These are phyloP conservation scores for Stenurella melanura DNA, from an alignment of 2,888 invertebrate genomes.

Conservation along the genomic window DNA sequence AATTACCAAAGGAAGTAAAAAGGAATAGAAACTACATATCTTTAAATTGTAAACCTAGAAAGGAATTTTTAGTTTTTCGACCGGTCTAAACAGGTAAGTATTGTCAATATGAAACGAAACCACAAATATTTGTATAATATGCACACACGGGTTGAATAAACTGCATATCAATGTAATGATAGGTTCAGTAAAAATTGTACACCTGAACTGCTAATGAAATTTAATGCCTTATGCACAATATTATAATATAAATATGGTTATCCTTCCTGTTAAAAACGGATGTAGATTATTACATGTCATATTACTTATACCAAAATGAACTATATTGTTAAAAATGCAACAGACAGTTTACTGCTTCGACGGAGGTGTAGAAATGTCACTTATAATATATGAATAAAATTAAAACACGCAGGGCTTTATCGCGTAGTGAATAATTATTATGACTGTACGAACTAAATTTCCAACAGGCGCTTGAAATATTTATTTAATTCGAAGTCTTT, in stretches of 20 bases:
- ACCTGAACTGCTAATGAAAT: constrained; percentile 8
- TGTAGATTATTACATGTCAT: constrained; percentile 11
- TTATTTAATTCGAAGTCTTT: too few species aligned
- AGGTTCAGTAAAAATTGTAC: not conserved
- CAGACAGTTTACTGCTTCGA: not conserved
- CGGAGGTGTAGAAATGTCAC: not conserved
- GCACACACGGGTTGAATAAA: not conserved
- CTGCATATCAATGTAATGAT: not conserved
- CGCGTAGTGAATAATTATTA: constrained; percentile 7
- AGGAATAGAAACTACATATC: too few species aligned
- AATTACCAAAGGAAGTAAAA: too few species aligned
- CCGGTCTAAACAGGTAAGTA: not conserved
- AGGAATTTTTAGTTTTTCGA: too few species aligned
- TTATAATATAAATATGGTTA: constrained; percentile 28
- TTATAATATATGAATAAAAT: not conserved
- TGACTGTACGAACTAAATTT: not conserved
- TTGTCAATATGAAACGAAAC: not conserved
- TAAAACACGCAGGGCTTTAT: not conserved
- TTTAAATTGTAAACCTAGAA: too few species aligned
- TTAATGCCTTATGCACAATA: constrained; percentile 22
- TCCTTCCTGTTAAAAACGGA: constrained; percentile 31
- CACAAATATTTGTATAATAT: not conserved
- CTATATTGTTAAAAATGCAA: constrained; percentile 17
- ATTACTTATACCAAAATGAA: not conserved
- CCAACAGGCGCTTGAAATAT: too few species aligned